Evolutionary conservation across 2,797 vertebrate genomes (phyloP).

Genomic region (Parambassis ranga): DNA sequence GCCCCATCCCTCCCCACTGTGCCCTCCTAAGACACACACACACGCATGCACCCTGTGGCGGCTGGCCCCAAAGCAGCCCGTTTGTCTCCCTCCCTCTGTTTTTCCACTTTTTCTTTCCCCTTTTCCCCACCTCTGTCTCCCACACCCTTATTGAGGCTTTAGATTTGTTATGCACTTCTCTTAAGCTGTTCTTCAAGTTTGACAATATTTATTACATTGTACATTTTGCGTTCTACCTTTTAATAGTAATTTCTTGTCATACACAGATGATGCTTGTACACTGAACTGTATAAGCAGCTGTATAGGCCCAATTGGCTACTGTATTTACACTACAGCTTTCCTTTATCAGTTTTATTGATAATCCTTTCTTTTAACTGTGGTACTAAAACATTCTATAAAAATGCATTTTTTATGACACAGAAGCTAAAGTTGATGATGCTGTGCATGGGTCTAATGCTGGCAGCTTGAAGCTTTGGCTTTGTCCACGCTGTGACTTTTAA

Average conservation of each 20-base stretch:
- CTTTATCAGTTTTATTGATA: background rate
- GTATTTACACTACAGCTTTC: background rate
- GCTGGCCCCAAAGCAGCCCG: conserved; percentile 70
- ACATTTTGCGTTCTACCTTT: background rate
- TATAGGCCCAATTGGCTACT: too few relatives aligned
- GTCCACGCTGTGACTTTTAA: background rate
- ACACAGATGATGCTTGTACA: too few relatives aligned
- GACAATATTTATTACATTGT: conserved; percentile 1
- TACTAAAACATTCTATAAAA: too few relatives aligned
- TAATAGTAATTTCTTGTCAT: too few relatives aligned
- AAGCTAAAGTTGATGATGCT: too few relatives aligned
- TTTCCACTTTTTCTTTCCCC: conserved; percentile 58
- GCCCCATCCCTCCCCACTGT: conserved; percentile 68
- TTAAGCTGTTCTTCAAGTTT: conserved; percentile 33
- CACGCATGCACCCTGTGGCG: conserved; percentile 57
- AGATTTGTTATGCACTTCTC: conserved; percentile 42
- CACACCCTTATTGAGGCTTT: conserved; percentile 57
- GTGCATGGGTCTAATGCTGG: too few relatives aligned
- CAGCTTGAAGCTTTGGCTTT: too few relatives aligned
- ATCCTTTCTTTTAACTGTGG: too few relatives aligned
- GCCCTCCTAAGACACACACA: conserved; percentile 62
- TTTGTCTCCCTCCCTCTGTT: conserved; percentile 64
- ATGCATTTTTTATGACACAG: too few relatives aligned
- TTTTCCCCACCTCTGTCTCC: conserved; percentile 43
- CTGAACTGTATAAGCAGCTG: too few relatives aligned